Conservation (phyloP, 2,888 invertebrate species). For the Isotomurus palustris region DNA sequence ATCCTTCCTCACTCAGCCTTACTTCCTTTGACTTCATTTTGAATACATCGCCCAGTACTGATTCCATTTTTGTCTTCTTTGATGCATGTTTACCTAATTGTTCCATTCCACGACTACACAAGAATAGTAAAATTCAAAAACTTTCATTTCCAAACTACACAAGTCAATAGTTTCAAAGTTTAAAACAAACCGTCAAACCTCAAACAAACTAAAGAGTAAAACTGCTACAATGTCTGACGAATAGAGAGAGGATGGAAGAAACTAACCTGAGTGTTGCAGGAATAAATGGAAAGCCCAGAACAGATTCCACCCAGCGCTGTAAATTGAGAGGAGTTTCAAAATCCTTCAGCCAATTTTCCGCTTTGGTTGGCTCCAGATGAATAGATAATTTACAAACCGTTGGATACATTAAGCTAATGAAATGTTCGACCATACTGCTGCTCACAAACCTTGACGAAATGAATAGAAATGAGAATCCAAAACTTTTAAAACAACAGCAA, state of each 20-base stretch:
- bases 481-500: too few species aligned
- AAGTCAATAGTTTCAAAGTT: too few species aligned
- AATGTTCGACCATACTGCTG: slow-evolving; percentile 29
- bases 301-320: slow-evolving; percentile 25
- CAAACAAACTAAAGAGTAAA: too few species aligned
- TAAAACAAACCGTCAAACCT: too few species aligned
- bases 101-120: slow-evolving; percentile 2
- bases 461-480: too few species aligned
- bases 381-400: slow-evolving; percentile 23
- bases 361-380: slow-evolving; percentile 30
- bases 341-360: slow-evolving; percentile 41
- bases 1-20: too few species aligned
- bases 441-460: slow-evolving; percentile 41
- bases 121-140: too few species aligned
- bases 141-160: too few species aligned
- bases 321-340: slow-evolving; percentile 29
- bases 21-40: slow-evolving; percentile 5
- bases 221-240: not conserved
- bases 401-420: slow-evolving; percentile 33
- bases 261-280: slow-evolving; percentile 15
- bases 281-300: slow-evolving; percentile 28
- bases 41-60: slow-evolving; percentile 19
- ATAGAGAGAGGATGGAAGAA: not conserved
- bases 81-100: slow-evolving; percentile 4
- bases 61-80: slow-evolving; percentile 21